These are phyloP conservation scores for Andrena cerasifolii DNA, from an alignment of 1,140 invertebrate genomes.

Conservation along the genomic window DNA sequence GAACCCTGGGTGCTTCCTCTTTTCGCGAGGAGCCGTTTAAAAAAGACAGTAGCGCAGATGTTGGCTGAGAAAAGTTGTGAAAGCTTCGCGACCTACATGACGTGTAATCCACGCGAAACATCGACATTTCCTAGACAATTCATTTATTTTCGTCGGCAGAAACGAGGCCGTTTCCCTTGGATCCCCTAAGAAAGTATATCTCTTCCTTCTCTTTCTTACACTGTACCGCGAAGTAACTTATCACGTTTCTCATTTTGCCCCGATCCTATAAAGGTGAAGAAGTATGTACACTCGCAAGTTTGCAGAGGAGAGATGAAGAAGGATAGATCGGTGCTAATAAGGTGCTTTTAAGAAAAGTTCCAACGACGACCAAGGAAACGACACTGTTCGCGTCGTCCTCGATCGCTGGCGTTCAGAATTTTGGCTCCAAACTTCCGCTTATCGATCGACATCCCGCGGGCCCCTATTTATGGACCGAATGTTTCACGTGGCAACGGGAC, in stretches of 20 bases:
- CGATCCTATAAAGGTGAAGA: background rate
- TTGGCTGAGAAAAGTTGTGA: conserved; percentile 29
- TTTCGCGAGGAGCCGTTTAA: conserved; percentile 21
- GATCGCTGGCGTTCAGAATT: conserved; percentile 61
- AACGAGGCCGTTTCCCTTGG: background rate
- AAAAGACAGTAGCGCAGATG: conserved; percentile 35
- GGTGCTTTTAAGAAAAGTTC: conserved; percentile 71
- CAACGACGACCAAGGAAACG: conserved; percentile 54
- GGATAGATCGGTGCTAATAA: conserved; percentile 73
- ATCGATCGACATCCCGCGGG: conserved; percentile 27
- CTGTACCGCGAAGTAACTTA: background rate
- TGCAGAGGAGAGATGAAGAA: conserved; percentile 53
- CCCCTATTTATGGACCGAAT: conserved; percentile 23
- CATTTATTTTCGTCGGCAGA: conserved; percentile 1
- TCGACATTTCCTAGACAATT: background rate
- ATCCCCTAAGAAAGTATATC: background rate
- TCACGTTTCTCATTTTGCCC: background rate
- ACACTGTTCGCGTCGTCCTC: conserved; percentile 54
- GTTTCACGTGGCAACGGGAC: background rate
- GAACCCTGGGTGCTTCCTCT: conserved; percentile 3
- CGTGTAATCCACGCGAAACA: background rate
- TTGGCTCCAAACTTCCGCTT: conserved; percentile 64
- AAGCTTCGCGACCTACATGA: conserved; percentile 18
- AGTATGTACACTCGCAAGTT: conserved; percentile 8
- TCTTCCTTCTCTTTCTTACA: background rate